These are phyloP conservation scores for Nebria brevicollis DNA, from an alignment of 2,888 invertebrate species.

Conservation along the genomic window DNA sequence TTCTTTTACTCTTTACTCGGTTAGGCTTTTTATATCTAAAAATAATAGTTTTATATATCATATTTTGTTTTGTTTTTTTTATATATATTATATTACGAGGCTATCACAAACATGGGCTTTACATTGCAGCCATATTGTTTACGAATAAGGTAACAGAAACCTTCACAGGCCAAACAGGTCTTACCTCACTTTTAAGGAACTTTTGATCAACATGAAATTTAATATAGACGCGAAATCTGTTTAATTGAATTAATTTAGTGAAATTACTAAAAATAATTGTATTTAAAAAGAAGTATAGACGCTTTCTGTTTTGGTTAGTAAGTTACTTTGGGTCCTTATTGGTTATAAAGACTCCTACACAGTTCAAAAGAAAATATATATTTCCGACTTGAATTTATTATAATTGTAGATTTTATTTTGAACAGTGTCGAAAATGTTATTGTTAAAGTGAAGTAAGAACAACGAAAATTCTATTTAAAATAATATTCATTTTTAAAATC, in stretches of 20 bases:
- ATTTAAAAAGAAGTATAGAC: too few relatives aligned
- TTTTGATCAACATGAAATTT: background rate
- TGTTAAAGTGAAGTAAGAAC: background rate
- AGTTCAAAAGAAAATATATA: too few relatives aligned
- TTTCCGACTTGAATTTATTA: too few relatives aligned
- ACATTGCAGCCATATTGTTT: conserved; percentile 28
- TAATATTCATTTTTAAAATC: background rate
- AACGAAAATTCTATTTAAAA: background rate
- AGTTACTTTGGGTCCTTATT: too few relatives aligned
- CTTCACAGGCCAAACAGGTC: background rate
- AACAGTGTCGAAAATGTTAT: background rate
- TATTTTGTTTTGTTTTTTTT: background rate
- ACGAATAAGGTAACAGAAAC: conserved; percentile 21
- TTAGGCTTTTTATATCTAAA: conserved; percentile 1
- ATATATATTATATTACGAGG: conserved; percentile 15
- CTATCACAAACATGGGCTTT: conserved; percentile 31
- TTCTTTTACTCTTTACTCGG: background rate
- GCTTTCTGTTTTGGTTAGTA: too few relatives aligned
- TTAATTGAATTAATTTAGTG: background rate
- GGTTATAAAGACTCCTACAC: too few relatives aligned
- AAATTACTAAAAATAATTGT: background rate
- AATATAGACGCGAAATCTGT: background rate
- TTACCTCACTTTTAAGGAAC: conserved; percentile 6
- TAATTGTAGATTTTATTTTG: background rate
- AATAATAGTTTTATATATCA: background rate